Percentiles rank a stretch among this genome's conserved stretches.
Conservation (phyloP, 2,113 vertebrate genomes). For the Catharus fuscescens region DNA sequence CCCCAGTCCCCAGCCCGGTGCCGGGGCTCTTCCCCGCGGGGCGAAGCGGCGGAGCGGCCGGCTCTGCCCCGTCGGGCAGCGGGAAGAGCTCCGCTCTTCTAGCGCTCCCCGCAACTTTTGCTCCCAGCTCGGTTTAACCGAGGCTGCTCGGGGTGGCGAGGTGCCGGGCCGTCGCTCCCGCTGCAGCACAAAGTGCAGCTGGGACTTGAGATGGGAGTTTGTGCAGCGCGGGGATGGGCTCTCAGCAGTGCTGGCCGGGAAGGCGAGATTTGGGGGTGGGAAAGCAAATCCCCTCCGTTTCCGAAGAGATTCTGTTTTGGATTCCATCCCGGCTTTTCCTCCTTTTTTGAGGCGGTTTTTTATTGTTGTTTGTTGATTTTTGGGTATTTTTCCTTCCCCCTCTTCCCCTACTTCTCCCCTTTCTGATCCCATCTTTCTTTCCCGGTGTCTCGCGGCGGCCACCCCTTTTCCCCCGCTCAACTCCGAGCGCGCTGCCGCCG, state of each 20-base stretch:
- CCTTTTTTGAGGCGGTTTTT: no score
- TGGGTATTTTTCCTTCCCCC: rapidly evolving
- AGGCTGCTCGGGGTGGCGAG: not conserved
- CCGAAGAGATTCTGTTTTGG: not conserved
- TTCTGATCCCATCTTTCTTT: not conserved
- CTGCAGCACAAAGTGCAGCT: not conserved
- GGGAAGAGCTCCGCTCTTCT: not conserved
- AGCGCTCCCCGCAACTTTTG: not conserved
- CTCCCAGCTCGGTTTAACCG: not conserved
- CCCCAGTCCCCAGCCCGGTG: not conserved
- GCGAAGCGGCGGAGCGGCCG: not conserved
- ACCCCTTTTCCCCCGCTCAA: rapidly evolving
- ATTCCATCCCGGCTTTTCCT: not conserved
- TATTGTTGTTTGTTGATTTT: not conserved
- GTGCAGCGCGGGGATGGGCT: not conserved
- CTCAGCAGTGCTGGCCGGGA: not conserved
- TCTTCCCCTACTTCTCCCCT: not conserved
- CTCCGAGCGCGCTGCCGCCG: not conserved
- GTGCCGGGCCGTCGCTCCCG: not conserved
- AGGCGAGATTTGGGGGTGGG: not conserved
- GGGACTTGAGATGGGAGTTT: not conserved
- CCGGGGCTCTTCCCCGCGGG: not conserved
- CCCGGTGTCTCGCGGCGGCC: no score
- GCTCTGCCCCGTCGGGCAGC: not conserved
- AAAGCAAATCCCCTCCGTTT: not conserved